Conservation (phyloP, 2,113 vertebrate genomes). For the Ceyx margarethae region DNA sequence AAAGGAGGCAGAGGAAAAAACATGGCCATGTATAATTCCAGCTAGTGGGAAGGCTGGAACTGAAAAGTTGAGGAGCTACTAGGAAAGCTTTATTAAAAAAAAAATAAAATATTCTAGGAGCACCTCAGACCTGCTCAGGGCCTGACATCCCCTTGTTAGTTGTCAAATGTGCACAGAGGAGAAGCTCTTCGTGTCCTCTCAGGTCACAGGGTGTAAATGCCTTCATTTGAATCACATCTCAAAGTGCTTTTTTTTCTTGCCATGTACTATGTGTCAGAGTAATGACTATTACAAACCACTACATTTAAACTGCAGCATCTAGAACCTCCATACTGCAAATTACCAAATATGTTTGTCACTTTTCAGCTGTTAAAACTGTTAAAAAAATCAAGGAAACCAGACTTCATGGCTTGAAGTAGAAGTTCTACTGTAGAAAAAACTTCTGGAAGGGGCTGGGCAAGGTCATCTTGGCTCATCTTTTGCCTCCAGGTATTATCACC, state of each 20-base stretch:
- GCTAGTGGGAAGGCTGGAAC: neutral
- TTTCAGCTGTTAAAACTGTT: neutral
- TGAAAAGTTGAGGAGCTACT: neutral
- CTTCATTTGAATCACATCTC: neutral
- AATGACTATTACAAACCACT: neutral
- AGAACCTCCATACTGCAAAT: fast-evolving
- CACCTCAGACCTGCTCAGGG: neutral
- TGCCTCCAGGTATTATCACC: neutral
- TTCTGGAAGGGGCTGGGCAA: neutral
- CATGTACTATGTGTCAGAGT: fast-evolving
- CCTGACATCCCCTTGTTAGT: neutral
- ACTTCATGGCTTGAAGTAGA: neutral
- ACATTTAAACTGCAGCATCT: neutral
- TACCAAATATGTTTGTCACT: neutral
- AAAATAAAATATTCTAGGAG: neutral
- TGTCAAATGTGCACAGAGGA: neutral
- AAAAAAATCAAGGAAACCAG: neutral
- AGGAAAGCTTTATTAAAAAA: neutral
- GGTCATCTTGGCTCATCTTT: neutral
- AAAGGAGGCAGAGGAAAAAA: neutral
- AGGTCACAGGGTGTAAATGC: neutral
- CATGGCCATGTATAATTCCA: neutral
- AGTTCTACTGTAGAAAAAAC: neutral
- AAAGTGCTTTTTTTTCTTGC: neutral
- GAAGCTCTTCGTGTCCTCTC: neutral